Percentiles rank a stretch among this genome's conserved stretches.
phyloP scores from a whole-genome alignment of 2,113 vertebrate species.

The Cisticola juncidis region DNA sequence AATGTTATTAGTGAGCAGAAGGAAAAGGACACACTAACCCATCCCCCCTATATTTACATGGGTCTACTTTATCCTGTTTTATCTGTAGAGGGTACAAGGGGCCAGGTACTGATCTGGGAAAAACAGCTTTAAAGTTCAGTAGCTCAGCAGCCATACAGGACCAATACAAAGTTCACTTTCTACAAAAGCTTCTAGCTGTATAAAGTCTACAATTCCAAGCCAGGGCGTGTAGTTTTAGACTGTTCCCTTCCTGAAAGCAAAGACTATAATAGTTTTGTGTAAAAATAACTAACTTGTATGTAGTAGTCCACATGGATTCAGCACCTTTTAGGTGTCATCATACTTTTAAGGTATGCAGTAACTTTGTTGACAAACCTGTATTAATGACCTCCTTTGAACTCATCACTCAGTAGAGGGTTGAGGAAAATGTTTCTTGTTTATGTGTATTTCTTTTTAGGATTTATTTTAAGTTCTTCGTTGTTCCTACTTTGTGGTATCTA shows the following conservation, averaged over 20 bases:
- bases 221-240: neutral
- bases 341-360: neutral
- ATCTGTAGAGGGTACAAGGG: neutral
- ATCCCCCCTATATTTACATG: rapidly evolving
- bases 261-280: neutral
- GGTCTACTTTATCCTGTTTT: neutral
- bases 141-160: neutral
- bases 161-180: neutral
- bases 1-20: neutral
- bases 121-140: neutral
- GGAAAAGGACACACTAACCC: rapidly evolving
- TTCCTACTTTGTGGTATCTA: neutral
- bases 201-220: neutral
- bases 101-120: neutral
- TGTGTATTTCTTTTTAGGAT: neutral
- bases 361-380: neutral
- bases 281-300: neutral
- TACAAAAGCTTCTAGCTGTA: neutral
- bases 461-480: constrained; percentile 29
- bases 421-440: constrained; percentile 9
- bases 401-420: neutral
- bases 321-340: neutral
- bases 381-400: constrained; percentile 1
- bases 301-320: neutral
- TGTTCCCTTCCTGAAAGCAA: neutral